Percentiles rank a stretch among this genome's conserved stretches.
phyloP scores from a whole-genome alignment of 2,888 invertebrate genomes.

The Buathra laborator region DNA sequence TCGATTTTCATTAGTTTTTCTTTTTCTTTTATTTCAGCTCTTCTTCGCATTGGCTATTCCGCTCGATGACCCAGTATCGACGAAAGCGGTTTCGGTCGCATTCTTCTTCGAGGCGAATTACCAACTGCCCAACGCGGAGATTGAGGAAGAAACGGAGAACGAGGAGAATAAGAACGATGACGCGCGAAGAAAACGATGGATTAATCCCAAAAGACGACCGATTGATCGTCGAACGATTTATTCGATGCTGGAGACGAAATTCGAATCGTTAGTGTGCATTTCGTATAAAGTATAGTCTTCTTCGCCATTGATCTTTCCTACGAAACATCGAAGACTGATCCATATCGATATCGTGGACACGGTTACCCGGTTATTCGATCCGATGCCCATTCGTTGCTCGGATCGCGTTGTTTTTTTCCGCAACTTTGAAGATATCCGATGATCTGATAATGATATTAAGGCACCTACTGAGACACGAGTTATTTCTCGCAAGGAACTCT shows the following conservation, averaged over 20 bases:
- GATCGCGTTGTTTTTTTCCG: no score
- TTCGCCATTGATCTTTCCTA: neutral
- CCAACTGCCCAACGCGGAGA: slow-evolving; percentile 85
- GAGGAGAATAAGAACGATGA: slow-evolving; percentile 36
- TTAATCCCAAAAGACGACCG: slow-evolving; percentile 64
- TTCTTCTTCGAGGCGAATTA: slow-evolving; percentile 92
- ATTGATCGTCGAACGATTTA: slow-evolving; percentile 77
- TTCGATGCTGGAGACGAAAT: slow-evolving; percentile 78
- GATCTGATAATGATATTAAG: no score
- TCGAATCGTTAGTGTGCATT: slow-evolving; percentile 77
- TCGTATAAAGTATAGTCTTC: neutral
- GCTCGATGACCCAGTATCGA: slow-evolving; percentile 87
- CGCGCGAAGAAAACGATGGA: slow-evolving; percentile 63
- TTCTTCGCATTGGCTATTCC: slow-evolving; percentile 90
- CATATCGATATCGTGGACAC: no score
- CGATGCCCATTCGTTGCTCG: no score
- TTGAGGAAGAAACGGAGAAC: slow-evolving; percentile 35
- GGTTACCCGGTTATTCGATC: neutral
- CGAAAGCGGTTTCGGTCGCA: slow-evolving; percentile 90
- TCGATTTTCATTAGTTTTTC: slow-evolving; percentile 2
- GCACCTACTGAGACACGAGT: no score
- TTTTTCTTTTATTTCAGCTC: slow-evolving; percentile 84
- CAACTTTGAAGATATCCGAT: no score
- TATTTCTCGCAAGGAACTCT: no score
- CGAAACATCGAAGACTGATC: neutral